Evolutionary conservation across 1,140 invertebrate species (phyloP).

Genomic region (Uloborus diversus): DNA sequence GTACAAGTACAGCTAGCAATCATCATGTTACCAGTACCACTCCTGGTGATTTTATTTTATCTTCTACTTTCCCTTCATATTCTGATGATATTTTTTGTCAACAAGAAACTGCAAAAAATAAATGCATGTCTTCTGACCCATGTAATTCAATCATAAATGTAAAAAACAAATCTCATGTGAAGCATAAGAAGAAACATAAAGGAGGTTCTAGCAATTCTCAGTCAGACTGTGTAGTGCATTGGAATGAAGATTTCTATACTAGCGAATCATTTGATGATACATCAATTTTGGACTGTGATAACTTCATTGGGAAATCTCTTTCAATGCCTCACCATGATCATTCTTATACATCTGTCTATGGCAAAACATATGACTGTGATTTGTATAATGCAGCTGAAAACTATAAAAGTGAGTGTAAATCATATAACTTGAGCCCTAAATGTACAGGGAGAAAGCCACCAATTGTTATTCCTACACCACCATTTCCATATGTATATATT

Average conservation of each 20-base stretch:
- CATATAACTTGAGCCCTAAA: not conserved
- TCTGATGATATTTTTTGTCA: no score
- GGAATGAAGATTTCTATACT: not conserved
- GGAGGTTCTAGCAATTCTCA: not conserved
- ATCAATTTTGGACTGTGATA: not conserved
- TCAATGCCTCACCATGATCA: slow-evolving; percentile 42
- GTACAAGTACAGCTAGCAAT: not conserved
- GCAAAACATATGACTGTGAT: slow-evolving; percentile 36
- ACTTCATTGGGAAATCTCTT: no score
- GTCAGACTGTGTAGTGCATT: slow-evolving; percentile 3
- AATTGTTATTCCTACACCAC: slow-evolving; percentile 46
- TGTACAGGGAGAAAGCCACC: not conserved
- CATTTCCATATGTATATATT: slow-evolving; percentile 51
- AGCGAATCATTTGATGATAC: slow-evolving; percentile 11
- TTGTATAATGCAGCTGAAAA: not conserved
- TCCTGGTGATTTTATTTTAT: not conserved
- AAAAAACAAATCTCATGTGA: not conserved
- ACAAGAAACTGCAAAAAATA: no score
- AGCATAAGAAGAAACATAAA: not conserved
- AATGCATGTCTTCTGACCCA: no score
- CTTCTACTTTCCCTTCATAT: no score
- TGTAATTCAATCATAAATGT: no score
- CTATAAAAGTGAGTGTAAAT: not conserved
- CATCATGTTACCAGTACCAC: not conserved
- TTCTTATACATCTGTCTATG: slow-evolving; percentile 33